Evolutionary conservation across 2,113 vertebrate species (phyloP).

Genomic region (Python bivittatus): DNA sequence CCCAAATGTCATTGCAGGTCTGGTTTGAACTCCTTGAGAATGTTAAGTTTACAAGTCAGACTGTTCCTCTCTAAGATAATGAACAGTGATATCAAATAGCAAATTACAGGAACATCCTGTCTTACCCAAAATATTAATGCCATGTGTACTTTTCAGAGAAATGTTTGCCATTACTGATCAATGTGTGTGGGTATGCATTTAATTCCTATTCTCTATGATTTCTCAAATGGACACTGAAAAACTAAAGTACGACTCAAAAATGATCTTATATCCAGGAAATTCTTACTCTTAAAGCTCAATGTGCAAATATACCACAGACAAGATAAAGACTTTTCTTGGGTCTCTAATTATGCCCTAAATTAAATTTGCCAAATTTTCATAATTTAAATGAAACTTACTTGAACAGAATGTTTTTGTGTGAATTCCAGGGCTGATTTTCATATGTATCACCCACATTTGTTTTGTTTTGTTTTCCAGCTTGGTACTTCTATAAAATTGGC

Average conservation of each 20-base stretch:
- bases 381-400: not conserved
- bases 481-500: not conserved
- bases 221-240: not conserved
- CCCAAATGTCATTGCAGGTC: not conserved
- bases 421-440: not conserved
- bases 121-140: not conserved
- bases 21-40: conserved; percentile 12
- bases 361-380: not conserved
- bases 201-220: not conserved
- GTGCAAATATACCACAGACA: not conserved
- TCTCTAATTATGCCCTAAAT: not conserved
- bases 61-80: not conserved
- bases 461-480: not conserved
- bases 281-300: not conserved
- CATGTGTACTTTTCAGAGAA: not conserved
- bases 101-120: conserved; percentile 15
- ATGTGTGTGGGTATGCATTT: accelerated
- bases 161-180: not conserved
- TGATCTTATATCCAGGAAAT: not conserved
- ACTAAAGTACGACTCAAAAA: not conserved
- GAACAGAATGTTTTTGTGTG: not conserved
- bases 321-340: not conserved
- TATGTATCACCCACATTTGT: not conserved
- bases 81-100: not conserved
- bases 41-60: conserved; percentile 29